Percentiles rank a stretch among this genome's conserved stretches.
Conservation (phyloP, 1,140 invertebrate genomes). For the Calosoma granatense region DNA sequence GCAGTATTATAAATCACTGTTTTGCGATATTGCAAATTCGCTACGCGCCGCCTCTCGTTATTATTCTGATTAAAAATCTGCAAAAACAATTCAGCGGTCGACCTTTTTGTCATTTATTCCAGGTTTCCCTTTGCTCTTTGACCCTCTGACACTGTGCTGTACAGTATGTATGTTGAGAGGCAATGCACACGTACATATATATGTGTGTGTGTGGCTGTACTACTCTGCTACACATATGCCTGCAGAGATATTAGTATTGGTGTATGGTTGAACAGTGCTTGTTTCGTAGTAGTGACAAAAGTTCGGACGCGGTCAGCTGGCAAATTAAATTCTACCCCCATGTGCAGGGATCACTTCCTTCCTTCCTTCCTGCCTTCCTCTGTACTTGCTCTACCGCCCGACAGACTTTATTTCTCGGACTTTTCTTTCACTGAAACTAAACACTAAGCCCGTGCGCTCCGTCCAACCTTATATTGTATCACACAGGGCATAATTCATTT, state of each 20-base stretch:
- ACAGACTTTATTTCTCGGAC: too few relatives aligned
- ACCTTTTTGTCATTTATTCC: background rate
- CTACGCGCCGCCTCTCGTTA: background rate
- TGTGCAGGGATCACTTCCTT: too few relatives aligned
- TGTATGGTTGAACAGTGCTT: background rate
- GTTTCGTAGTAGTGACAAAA: too few relatives aligned
- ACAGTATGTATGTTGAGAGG: too few relatives aligned
- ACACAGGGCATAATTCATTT: too few relatives aligned
- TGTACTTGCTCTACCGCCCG: too few relatives aligned
- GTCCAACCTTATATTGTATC: too few relatives aligned
- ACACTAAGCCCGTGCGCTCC: too few relatives aligned
- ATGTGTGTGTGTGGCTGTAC: background rate
- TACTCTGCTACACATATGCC: background rate
- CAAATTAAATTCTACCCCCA: background rate
- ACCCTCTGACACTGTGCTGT: too few relatives aligned
- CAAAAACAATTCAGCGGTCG: background rate
- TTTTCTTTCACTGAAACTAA: too few relatives aligned
- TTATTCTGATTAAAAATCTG: background rate
- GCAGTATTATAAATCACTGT: background rate
- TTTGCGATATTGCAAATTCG: background rate
- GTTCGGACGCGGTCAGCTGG: background rate
- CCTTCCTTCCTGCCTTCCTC: background rate
- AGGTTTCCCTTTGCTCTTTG: too few relatives aligned
- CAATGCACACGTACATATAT: too few relatives aligned
- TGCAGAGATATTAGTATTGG: background rate